A percentile compares a stretch with the other conserved stretches of the same genome.
Evolutionary conservation across 2,113 vertebrate genomes (phyloP).

Genomic region (Boulengeromyrus knoepffleri): DNA sequence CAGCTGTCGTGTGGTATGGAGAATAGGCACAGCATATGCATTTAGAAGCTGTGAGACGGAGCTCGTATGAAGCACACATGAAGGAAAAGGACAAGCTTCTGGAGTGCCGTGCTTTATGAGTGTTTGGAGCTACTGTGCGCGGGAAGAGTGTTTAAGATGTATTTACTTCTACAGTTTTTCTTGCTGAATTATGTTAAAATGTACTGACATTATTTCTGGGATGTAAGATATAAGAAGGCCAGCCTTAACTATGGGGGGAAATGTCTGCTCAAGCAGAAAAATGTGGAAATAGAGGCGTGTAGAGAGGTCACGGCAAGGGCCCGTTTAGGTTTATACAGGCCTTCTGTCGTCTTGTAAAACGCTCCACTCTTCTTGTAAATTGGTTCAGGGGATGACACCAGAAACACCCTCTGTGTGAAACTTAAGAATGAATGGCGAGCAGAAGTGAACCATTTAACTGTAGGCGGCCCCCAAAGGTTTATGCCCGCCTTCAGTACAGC

Average conservation of each 20-base stretch:
- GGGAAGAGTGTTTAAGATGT: background rate
- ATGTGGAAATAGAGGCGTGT: background rate
- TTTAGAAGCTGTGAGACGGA: background rate
- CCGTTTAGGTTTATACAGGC: background rate
- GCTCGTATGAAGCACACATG: background rate
- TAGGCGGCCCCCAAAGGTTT: background rate
- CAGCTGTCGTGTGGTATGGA: background rate
- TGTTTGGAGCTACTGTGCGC: background rate
- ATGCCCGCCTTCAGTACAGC: background rate
- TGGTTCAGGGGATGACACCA: slow-evolving; percentile 8
- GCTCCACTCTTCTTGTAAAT: background rate
- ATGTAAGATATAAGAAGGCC: background rate
- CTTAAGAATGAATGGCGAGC: background rate
- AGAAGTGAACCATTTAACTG: slow-evolving; percentile 10
- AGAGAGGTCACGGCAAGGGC: background rate
- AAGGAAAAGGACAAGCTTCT: background rate
- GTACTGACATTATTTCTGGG: background rate
- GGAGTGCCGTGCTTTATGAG: background rate
- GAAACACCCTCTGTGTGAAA: background rate
- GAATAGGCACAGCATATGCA: background rate
- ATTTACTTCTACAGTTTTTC: background rate
- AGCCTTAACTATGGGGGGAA: background rate
- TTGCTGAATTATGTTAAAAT: background rate
- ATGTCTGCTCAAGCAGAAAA: background rate
- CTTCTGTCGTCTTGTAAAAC: background rate